Base-by-base conservation (phyloP, 2,113 vertebrate genomes). In the Hydrochoerus hydrochaeris region DNA sequence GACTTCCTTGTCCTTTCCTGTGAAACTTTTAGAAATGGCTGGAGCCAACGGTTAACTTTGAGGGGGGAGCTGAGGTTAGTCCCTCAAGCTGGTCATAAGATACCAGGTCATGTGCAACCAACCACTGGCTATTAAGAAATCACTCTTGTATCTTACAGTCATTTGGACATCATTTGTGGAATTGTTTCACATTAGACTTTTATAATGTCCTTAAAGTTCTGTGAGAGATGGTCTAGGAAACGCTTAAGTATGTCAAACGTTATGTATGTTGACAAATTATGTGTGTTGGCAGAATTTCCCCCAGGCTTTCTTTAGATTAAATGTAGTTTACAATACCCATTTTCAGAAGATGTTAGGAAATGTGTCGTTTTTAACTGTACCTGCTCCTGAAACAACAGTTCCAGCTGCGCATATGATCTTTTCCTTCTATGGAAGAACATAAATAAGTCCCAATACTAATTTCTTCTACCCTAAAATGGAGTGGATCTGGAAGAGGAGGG, bases 61-160 rank as follows among this genome's bases (percentile, higher is more conserved):
- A 93, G 57, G 60, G 10, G 82, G 81, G 85, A 86, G 30, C 54
- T 26, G 19, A 92, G 88, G 82, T 67, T 77, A 63, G 0, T 0
- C 2, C 78, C 46, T 95, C 83, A 96, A 88, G 41, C 38, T 91
- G 92, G 92, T 98, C 97, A 97, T 95, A 54, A 94, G 95, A 97
- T 97, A 46, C 9, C 60, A 71, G 63, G 30, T 96, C 58, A 80
- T 94, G 88, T 95, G 96, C 77, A 5, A 1, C 78, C 77, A 5
- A 1, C 78, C 41, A 24, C 16, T 87, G 28, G 9, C n/a, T 95
- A 28, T 52, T 69, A 88, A 97, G 93, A 96, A 97, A 97, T 90
- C 69, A 49, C 54, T 20, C 0, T 28, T 46, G 20, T 85, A 71
- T 28, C 30, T 57, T 57, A 57, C 80, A 94, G 71, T 57, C 57